A percentile compares a stretch with the other conserved stretches of the same genome.
Evolutionary conservation across 2,113 vertebrate genomes (phyloP).

Genomic region (Meriones unguiculatus): DNA sequence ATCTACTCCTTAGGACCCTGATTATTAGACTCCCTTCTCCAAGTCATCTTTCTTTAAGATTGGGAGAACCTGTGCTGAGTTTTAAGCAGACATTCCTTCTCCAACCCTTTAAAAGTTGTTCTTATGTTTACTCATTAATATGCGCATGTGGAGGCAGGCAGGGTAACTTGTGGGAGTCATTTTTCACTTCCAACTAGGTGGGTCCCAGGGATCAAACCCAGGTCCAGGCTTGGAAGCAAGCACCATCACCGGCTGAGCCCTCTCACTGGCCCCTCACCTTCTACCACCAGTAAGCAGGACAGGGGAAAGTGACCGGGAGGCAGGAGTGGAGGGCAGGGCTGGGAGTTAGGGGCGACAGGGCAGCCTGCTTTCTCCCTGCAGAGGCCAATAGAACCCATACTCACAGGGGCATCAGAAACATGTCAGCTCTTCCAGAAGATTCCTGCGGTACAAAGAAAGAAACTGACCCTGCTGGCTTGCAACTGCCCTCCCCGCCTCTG

Average conservation of each 20-base stretch:
- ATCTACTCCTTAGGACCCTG: background rate
- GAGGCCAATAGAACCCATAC: background rate
- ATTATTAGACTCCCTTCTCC: background rate
- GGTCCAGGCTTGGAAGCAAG: background rate
- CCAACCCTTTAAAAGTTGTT: background rate
- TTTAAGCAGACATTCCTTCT: no score
- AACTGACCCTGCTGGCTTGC: background rate
- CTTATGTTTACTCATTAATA: background rate
- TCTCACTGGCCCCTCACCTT: background rate
- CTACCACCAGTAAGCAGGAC: background rate
- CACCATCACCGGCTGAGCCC: no score
- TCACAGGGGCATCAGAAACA: slow-evolving; percentile 30
- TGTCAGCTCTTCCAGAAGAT: accelerated
- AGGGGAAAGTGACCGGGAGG: background rate
- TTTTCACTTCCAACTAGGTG: background rate
- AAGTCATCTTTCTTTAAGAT: background rate
- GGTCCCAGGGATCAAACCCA: background rate
- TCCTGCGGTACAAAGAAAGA: background rate
- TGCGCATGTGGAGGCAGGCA: background rate
- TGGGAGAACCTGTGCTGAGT: no score
- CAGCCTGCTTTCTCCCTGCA: background rate
- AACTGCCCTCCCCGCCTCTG: no score
- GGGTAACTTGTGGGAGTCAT: background rate
- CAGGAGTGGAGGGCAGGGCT: no score
- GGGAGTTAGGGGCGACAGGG: no score